These are phyloP conservation scores for Cirrhinus molitorella DNA, from an alignment of 2,797 vertebrate genomes.

Conservation along the genomic window DNA sequence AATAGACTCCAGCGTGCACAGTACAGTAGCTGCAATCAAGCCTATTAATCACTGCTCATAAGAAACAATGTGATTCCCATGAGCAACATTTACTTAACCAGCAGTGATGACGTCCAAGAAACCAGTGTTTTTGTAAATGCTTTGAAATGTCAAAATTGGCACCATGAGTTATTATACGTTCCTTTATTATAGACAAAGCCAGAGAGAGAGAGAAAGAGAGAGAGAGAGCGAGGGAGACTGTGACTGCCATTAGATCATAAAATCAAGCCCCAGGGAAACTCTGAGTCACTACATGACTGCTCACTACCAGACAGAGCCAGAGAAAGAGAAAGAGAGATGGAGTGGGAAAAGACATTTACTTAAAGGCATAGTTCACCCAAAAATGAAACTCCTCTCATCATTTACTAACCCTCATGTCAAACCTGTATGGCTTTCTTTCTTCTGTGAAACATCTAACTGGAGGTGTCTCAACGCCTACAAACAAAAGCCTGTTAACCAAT, in stretches of 20 bases:
- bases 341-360: conserved; percentile 9
- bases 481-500: conserved; percentile 41
- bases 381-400: background rate
- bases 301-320: conserved; percentile 17
- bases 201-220: conserved; percentile 9
- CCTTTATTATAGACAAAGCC: conserved; percentile 28
- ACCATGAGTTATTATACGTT: conserved; percentile 25
- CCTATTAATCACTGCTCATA: background rate
- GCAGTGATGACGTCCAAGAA: conserved; percentile 22
- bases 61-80: background rate
- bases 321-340: conserved; percentile 18
- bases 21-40: background rate
- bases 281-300: conserved; percentile 41
- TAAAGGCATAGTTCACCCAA: background rate
- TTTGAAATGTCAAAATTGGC: conserved; percentile 46
- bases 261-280: conserved; percentile 42
- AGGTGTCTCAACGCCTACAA: conserved; percentile 33
- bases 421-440: background rate
- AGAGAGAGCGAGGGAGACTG: conserved; percentile 7
- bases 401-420: background rate
- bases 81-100: conserved; percentile 24
- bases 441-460: background rate
- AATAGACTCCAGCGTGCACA: background rate
- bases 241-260: conserved; percentile 47
- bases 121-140: conserved; percentile 27